Base-by-base conservation (phyloP, 2,888 invertebrate species). In the Panzeria rudis region DNA sequence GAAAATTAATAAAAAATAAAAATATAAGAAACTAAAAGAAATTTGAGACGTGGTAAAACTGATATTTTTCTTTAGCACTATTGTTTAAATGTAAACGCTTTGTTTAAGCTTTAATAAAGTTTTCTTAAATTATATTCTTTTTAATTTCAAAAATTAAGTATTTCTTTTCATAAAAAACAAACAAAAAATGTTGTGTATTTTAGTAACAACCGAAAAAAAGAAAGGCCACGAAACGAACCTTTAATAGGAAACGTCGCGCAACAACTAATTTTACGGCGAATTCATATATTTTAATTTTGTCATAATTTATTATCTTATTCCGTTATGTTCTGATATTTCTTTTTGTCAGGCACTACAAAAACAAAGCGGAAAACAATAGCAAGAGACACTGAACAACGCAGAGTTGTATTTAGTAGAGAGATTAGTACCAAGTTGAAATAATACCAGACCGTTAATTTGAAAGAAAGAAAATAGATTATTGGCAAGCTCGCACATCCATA, bases 201-300 rank as follows among this genome's bases (percentile, higher is more conserved):
- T 81, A 66, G 17, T 17, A 81, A 78, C 71, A 81, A 78, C 71
- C 64, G 52, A 85, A 59, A 66, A 80, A 20, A 61, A 71, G 50
- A 80, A 82, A 82, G 69, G 71, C 71, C 78, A 79, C 85, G 78
- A 71, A 78, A 85, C 85, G 85, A 82, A 84, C 82, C 82, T 66
- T 41, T 54, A 35, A 5, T 75, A 82, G 82, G 68, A 81, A 84
- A 80, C 80, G 84, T 80, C 80, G 84, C 84, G 81, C 85, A 82
- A 78, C 85, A 84, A 84, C 84, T 84, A 77, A 84, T 72, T 75
- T 72, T 66, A 44, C 80, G 76, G 84, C 84, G 84, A 84, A 84
- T 84, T 84, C 69, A 29, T 54, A 8, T 23, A 2, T 4, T 50
- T 29, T 61, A 29, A 20, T 11, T 23, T 7, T 80, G 59, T 68